Conservation (phyloP, 2,888 invertebrate species). For the Drosophila neutralis region DNA sequence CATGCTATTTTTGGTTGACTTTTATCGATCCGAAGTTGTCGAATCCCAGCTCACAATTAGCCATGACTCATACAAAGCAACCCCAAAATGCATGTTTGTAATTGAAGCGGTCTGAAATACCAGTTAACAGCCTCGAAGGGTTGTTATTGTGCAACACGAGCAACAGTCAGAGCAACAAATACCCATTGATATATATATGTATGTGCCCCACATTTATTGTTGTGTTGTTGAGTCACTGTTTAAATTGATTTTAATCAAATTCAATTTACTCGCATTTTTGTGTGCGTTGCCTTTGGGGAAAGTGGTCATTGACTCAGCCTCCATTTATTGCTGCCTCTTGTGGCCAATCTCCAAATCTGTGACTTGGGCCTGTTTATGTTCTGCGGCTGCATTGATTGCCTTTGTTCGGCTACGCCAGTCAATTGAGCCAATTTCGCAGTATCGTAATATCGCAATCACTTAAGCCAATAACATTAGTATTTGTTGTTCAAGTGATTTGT, state of each 20-base stretch:
- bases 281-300: constrained; percentile 11
- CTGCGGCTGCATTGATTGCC: constrained; percentile 11
- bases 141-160: constrained; percentile 10
- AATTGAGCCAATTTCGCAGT: constrained; percentile 6
- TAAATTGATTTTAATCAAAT: constrained; percentile 82
- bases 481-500: neutral
- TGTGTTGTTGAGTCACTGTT: constrained; percentile 22
- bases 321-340: constrained; percentile 15
- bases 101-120: constrained; percentile 9
- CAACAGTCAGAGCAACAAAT: neutral
- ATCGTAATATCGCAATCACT: neutral
- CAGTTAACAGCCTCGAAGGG: constrained; percentile 25
- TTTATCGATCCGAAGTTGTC: constrained; percentile 48
- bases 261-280: constrained; percentile 62
- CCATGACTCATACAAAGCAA: constrained; percentile 36
- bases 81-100: constrained; percentile 4
- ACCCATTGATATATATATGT: constrained; percentile 6
- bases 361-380: neutral
- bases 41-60: constrained; percentile 25
- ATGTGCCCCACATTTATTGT: constrained; percentile 2
- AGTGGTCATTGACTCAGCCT: constrained; percentile 31
- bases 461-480: neutral
- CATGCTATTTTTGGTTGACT: constrained; percentile 8
- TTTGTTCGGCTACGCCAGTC: neutral
- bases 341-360: constrained; percentile 15